These are phyloP conservation scores for Adrianichthys oophorus DNA, from an alignment of 2,797 vertebrate species.

Conservation along the genomic window DNA sequence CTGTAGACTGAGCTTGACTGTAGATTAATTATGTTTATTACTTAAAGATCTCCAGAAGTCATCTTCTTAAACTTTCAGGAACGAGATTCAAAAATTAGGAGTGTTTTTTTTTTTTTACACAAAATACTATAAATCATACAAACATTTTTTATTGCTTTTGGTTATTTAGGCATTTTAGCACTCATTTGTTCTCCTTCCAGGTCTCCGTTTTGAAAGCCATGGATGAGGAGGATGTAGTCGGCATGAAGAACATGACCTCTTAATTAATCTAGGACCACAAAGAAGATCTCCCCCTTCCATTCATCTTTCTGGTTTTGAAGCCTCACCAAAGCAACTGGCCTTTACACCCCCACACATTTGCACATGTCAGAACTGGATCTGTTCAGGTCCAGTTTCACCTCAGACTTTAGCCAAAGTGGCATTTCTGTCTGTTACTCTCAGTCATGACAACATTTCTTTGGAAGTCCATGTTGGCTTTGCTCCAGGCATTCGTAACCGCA, in stretches of 20 bases:
- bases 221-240: conserved; percentile 84
- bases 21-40: too few species aligned
- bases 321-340: conserved; percentile 87
- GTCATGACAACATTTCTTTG: conserved; percentile 12
- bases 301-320: conserved; percentile 80
- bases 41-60: too few species aligned
- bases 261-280: conserved; percentile 67
- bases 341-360: conserved; percentile 79
- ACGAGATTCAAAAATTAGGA: too few species aligned
- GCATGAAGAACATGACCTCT: conserved; percentile 79
- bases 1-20: too few species aligned
- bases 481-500: conserved; percentile 22
- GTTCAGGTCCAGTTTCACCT: conserved; percentile 75
- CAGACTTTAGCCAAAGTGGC: conserved; percentile 73
- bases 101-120: too few species aligned
- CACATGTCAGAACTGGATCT: conserved; percentile 76
- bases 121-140: too few species aligned
- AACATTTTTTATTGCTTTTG: too few species aligned
- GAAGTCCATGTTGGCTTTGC: conserved; percentile 14
- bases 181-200: conserved; percentile 58
- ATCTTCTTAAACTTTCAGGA: too few species aligned
- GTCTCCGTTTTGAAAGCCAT: conserved; percentile 86
- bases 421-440: conserved; percentile 68
- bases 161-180: too few species aligned
- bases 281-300: conserved; percentile 63